These are phyloP conservation scores for Eublepharis macularius DNA, from an alignment of 2,113 vertebrate genomes.

Conservation along the genomic window DNA sequence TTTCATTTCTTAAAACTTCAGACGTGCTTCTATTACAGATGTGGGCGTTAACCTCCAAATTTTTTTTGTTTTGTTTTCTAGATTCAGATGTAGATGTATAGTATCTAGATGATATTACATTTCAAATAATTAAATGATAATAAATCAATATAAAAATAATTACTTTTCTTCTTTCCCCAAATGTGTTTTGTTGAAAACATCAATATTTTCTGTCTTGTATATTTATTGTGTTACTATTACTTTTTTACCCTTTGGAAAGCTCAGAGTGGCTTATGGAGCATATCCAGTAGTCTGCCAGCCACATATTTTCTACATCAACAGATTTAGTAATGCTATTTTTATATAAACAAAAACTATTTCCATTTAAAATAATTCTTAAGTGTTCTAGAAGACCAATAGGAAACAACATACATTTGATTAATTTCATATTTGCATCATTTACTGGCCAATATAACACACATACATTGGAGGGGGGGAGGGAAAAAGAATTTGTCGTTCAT, in stretches of 20 bases:
- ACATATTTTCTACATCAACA: not conserved
- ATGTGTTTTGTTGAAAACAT: not conserved
- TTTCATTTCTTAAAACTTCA: too few species aligned
- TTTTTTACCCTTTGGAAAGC: not conserved
- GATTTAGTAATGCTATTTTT: not conserved
- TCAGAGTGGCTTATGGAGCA: not conserved
- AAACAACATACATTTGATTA: not conserved
- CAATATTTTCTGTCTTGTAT: not conserved
- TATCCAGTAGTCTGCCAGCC: too few species aligned
- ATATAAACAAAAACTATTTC: not conserved
- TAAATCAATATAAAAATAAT: too few species aligned
- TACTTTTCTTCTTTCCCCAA: too few species aligned
- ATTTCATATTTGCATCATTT: not conserved
- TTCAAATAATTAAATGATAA: too few species aligned
- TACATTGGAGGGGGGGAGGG: too few species aligned
- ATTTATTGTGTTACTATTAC: too few species aligned
- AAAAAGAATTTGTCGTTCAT: not conserved
- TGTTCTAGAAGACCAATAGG: not conserved
- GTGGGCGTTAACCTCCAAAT: too few species aligned
- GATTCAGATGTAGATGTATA: too few species aligned
- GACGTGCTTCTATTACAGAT: too few species aligned
- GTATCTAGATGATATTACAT: too few species aligned
- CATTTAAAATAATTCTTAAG: not conserved
- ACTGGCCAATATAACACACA: not conserved
- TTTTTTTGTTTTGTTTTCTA: too few species aligned